Base-by-base conservation (phyloP, 92 coral and sea anemone species). In the Montipora capitata region DNA sequence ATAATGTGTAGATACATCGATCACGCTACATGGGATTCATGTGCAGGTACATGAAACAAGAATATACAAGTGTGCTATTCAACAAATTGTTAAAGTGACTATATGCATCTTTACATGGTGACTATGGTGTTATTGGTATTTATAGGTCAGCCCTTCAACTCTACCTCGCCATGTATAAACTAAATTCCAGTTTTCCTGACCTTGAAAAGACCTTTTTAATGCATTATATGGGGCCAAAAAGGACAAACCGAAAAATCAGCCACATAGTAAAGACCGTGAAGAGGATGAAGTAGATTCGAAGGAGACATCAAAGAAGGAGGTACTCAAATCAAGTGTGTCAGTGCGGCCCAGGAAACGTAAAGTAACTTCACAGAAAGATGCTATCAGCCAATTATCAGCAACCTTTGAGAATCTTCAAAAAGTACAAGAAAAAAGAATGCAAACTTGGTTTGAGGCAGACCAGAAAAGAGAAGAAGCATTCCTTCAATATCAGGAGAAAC, bases 401-500 rank as follows among this genome's bases (percentile, higher is more conserved):
- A 91, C 73, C 75, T 86, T 86, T 41, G 78, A 80, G 61, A 64
- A 65, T 75, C 91, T 91, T 76, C 84, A 75, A 86, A 81, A 91
- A 76, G 48, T 85, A 72, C 94, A 91, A 91, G n/a, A 91, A 17
- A 74, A 80, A 62, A 59, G 88, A 76, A 91, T 91, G 88, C 87
- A 85, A 66, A 74, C 43, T 65, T 86, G 84, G 88, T 57, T 82
- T 41, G 91, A 86, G 76, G 85, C 88, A 76, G 94, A 86, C 10
- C 73, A 75, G 56, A 91, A 74, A 83, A 85, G 91, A 40, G 84
- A 91, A 20, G 80, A 80, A 58, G 48, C 94, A 40, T 91, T 86
- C 40, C 84, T 91, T 20, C 51, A 68, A 68, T 80, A 91, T 72
- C 94, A 91, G 74, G 94, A 91, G 66, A 91, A 86, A 80, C 94